Evolutionary conservation across 53 echinoderm and acorn worm genomes (phyloP).

Genomic region (Holothuria leucospilota): DNA sequence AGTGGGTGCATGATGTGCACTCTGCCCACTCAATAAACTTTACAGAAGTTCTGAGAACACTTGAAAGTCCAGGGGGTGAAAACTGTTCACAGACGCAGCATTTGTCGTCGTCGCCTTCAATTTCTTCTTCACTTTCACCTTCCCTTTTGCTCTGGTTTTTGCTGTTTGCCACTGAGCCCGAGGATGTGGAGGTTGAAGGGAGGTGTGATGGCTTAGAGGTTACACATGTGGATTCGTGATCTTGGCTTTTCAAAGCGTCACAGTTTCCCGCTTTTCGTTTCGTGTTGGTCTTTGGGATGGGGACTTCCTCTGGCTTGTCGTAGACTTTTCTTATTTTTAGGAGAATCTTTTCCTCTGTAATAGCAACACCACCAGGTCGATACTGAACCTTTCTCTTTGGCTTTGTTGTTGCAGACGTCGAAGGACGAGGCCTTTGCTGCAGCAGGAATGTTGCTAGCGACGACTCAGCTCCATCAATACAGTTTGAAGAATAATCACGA

Average conservation of each 20-base stretch:
- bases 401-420: not conserved
- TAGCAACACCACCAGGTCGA: constrained; percentile 6
- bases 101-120: not conserved
- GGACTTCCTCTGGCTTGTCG: not conserved
- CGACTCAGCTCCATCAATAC: not conserved
- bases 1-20: not conserved
- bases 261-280: not conserved
- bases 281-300: not conserved
- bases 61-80: not conserved
- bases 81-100: not conserved
- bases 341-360: not conserved
- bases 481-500: not conserved
- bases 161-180: no score
- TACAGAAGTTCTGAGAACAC: not conserved
- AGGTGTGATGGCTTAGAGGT: not conserved
- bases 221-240: not conserved
- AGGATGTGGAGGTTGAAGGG: not conserved
- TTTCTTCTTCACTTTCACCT: no score
- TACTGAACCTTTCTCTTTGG: not conserved
- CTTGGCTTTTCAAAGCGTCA: not conserved
- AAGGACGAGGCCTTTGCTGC: not conserved
- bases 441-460: constrained; percentile 3
- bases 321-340: not conserved
- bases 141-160: no score
- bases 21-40: not conserved